Base-by-base conservation (phyloP, 2,113 vertebrate genomes). In the Corvus moneduloides region DNA sequence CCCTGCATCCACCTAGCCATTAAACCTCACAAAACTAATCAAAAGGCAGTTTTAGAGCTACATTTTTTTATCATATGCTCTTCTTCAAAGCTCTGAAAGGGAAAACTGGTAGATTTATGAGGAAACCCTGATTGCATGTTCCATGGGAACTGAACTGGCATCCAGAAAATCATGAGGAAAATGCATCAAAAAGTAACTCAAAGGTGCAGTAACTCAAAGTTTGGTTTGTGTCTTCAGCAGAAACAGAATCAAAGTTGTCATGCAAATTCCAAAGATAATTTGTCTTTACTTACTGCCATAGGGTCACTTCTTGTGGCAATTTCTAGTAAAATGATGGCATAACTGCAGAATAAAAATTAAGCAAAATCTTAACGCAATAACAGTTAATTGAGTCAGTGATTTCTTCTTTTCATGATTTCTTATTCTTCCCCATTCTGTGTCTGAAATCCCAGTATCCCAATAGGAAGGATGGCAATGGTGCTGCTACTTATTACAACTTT, bases 281-380 rank as follows among this genome's bases (percentile, higher is more conserved):
- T 3, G n/a, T 68, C 20, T 82, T 94, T 82, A 93, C 98, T 99
- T 98, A 99, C 98, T 23, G 95, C 97, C 30, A 98, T 96, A 2
- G 97, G 97, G 74, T 99, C 98, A 68, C 92, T 98, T 97, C 98
- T 97, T 48, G 97, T 98, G 27, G 98, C 98, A 28, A 99, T 98
- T 98, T 99, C 98, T 96, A 99, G 86, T 69, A 98, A 98, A 97
- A 99, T 98, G 72, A 99, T 98, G 22, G 98, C 98, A 55, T 98
- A 99, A 92, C 98, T 99, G 96, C 32, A 95, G 96, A 96, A 85
- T 23, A 67, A 93, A 84, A 91, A 32, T 41, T 59, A 94, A 58
- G 4, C 30, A 73, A 67, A 90, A 56, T 49, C 10, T 74, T 72
- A 89, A 76, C 58, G 33, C 51, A 76, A 5, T 32, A 72, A 68